Conservation (phyloP, 2,888 invertebrate species). For the Campoletis raptor region DNA sequence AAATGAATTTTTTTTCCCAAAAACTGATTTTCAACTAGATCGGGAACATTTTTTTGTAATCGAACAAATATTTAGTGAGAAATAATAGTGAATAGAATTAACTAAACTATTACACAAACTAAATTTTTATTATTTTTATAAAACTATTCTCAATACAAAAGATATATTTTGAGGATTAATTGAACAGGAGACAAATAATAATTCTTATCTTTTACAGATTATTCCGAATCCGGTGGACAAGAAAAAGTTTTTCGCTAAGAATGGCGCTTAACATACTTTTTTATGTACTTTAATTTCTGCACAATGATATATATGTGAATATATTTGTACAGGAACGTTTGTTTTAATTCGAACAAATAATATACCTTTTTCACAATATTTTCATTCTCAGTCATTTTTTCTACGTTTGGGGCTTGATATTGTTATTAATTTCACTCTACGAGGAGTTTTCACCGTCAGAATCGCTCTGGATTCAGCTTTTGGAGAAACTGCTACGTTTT, state of each 20-base stretch:
- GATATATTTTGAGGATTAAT: not conserved
- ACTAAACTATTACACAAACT: not conserved
- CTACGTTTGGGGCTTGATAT: constrained; percentile 91
- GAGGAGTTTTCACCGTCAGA: constrained; percentile 86
- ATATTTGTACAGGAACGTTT: constrained; percentile 58
- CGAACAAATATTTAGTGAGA: no score
- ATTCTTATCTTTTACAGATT: constrained; percentile 87
- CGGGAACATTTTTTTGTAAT: no score
- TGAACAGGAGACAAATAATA: constrained; percentile 44
- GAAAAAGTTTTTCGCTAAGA: constrained; percentile 92
- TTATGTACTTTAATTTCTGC: constrained; percentile 5
- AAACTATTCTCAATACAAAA: not conserved
- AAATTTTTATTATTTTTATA: not conserved
- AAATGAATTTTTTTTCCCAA: not conserved
- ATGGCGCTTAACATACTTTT: constrained; percentile 75
- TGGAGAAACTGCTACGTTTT: constrained; percentile 73
- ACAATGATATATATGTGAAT: constrained; percentile 32
- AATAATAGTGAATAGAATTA: no score
- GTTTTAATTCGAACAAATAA: constrained; percentile 68
- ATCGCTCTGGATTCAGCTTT: constrained; percentile 72
- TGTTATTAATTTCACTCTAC: constrained; percentile 91
- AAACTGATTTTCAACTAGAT: not conserved
- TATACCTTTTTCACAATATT: constrained; percentile 49
- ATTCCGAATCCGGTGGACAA: constrained; percentile 93
- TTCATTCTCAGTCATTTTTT: constrained; percentile 84